Evolutionary conservation across 2,888 invertebrate species (phyloP).

Genomic region (Pasiphila rectangulata): DNA sequence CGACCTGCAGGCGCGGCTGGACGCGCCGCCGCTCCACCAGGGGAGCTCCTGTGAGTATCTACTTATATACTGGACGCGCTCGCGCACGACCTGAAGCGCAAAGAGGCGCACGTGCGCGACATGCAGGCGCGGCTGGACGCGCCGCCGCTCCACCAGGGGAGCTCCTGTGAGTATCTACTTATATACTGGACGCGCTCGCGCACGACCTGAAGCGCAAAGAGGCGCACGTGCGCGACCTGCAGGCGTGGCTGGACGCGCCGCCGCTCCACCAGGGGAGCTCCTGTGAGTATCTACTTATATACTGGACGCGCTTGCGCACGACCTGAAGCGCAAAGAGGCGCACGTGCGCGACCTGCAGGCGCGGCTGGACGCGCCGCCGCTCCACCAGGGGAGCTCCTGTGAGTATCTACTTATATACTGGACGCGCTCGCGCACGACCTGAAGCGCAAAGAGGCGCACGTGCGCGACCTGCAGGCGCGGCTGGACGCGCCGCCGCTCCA

Average conservation of each 20-base stretch:
- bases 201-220: constrained; percentile 93
- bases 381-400: constrained; percentile 88
- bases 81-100: constrained; percentile 91
- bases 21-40: constrained; percentile 80
- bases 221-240: constrained; percentile 92
- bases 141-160: constrained; percentile 78
- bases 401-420: constrained; percentile 78
- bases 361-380: constrained; percentile 85
- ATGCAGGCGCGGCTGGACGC: constrained; percentile 91
- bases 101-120: constrained; percentile 93
- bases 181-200: no score
- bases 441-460: constrained; percentile 92
- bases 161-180: constrained; percentile 89
- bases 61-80: constrained; percentile 16
- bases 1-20: constrained; percentile 91
- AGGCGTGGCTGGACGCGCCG: constrained; percentile 88
- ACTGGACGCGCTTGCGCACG: constrained; percentile 83
- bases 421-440: constrained; percentile 91
- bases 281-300: constrained; percentile 86
- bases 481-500: constrained; percentile 84
- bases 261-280: constrained; percentile 83
- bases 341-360: constrained; percentile 93
- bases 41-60: constrained; percentile 92
- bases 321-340: constrained; percentile 92
- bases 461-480: constrained; percentile 91